These are phyloP conservation scores for Macrotis lagotis DNA, from an alignment of 2,113 vertebrate genomes.

Conservation along the genomic window DNA sequence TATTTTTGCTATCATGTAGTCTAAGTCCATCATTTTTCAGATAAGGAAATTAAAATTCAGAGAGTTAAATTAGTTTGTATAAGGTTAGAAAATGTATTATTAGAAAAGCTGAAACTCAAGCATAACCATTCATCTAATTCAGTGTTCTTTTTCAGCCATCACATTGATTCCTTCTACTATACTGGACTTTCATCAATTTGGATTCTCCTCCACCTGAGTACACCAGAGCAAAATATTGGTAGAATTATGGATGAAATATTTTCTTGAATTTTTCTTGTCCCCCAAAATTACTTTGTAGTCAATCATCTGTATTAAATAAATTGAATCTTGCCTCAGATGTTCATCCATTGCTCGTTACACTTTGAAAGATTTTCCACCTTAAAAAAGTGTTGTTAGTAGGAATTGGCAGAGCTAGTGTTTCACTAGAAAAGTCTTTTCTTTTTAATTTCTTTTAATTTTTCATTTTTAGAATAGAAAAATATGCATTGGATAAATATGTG, in stretches of 20 bases:
- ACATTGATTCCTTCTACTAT: neutral
- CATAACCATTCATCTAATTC: neutral
- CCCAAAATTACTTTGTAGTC: too few relatives aligned
- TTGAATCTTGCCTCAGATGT: neutral
- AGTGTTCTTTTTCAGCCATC: neutral
- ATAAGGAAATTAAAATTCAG: neutral
- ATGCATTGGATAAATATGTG: neutral
- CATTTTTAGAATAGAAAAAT: too few relatives aligned
- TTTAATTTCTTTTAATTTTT: too few relatives aligned
- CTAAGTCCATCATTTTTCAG: neutral
- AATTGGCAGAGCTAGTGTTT: neutral
- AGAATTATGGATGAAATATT: neutral
- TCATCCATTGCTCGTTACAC: neutral
- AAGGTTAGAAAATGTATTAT: neutral
- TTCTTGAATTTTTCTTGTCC: neutral
- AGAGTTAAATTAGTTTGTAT: neutral
- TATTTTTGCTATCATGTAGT: neutral
- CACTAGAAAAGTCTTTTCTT: neutral
- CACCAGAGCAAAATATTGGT: neutral
- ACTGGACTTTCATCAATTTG: neutral
- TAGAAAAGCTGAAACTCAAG: neutral
- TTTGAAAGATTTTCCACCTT: neutral
- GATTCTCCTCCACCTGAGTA: neutral
- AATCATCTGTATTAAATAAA: neutral
- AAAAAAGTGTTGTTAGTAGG: neutral